Evolutionary conservation across 2,888 invertebrate genomes (phyloP).

Genomic region (Apamea monoglypha): DNA sequence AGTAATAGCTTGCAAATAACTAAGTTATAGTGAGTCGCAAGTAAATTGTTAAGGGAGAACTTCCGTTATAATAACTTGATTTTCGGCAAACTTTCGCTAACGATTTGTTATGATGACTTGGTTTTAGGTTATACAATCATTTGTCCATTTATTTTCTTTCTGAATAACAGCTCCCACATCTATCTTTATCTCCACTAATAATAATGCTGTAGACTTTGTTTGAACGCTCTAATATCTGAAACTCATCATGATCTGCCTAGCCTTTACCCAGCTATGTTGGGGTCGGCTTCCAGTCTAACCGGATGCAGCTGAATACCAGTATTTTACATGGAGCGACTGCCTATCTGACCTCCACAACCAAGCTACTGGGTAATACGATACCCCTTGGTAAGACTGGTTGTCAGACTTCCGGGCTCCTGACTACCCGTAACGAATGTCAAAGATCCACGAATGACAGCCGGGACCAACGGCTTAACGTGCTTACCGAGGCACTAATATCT

Average conservation of each 20-base stretch:
- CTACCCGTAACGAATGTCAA: not conserved
- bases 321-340: not conserved
- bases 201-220: not conserved
- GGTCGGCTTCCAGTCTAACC: not conserved
- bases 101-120: conserved; percentile 37
- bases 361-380: not conserved
- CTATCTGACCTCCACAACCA: not conserved
- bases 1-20: conserved; percentile 67
- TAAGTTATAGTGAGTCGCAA: conserved; percentile 59
- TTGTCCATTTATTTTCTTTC: conserved; percentile 3
- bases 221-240: not conserved
- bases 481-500: no score
- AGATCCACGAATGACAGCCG: no score
- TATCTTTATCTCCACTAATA: not conserved
- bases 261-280: not conserved
- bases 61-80: conserved; percentile 32
- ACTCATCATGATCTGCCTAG: not conserved
- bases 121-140: conserved; percentile 15
- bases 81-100: conserved; percentile 33
- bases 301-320: not conserved
- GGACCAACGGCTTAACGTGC: no score
- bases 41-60: conserved; percentile 52
- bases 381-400: not conserved
- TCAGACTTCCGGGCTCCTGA: not conserved
- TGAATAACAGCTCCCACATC: not conserved